Base-by-base conservation (phyloP, 1,140 invertebrate species). In the Stegodyphus dumicola region DNA sequence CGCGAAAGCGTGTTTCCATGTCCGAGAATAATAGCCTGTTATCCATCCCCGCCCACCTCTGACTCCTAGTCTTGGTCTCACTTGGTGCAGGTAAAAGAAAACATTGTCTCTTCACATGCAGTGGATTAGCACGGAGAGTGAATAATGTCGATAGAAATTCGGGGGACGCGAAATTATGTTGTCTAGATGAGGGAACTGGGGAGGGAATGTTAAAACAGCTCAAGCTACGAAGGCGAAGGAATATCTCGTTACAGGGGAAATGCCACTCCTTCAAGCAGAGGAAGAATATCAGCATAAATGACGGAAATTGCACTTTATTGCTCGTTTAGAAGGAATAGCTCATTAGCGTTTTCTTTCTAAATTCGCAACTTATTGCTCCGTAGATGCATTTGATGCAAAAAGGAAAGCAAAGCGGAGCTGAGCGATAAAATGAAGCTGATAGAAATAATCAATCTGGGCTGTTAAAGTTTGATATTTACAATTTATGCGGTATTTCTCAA, bases 261-360 rank as follows among this genome's bases (percentile, higher is more conserved):
- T 10, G 56, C 9, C 9, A 60, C 9, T 10, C 15, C 9, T 60
- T 60, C 9, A 60, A 60, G 56, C 56, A 10, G 56, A 15, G 56
- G 11, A 65, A 51, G 60, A 52, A 49, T 77, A 66, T 77, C 48
- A 18, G 49, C 33, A 65, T 65, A 77, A 77, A 77, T 77, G 75
- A 77, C 60, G 60, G 33, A 65, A 65, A 52, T 52, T 53, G 60
- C 49, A 64, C 15, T 49, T 66, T 48, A 13, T 76, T 76, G 60
- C 49, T n/a, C 65, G 17, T 67, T 67, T 67, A n/a, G 56, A 60
- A 5, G 65, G 65, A 67, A n/a, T 7, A 17, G 17, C 65, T 67
- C 65, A 67, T 67, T 17, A 67, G n/a, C 65, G 65, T n/a, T 67
- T 7, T 15, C 33, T 33, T 33, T 33, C 33, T 33, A 33, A 33